phyloP scores from a whole-genome alignment of 2,797 vertebrate species.

The Nothura maculosa region DNA sequence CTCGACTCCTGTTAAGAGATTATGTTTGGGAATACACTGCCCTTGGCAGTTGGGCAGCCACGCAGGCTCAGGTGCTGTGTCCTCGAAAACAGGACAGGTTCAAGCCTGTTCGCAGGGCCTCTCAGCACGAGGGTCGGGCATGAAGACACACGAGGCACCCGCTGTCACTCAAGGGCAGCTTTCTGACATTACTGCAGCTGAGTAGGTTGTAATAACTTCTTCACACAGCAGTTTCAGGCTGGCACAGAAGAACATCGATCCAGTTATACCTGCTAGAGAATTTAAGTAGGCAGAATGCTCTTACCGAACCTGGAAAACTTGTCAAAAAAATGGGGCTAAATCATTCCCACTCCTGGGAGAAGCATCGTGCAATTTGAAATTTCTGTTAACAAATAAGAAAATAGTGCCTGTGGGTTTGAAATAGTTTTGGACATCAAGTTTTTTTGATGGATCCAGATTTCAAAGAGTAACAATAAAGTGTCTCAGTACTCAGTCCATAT shows the following conservation, averaged over 20 bases:
- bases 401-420: not conserved
- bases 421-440: not conserved
- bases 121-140: not conserved
- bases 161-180: not conserved
- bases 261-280: not conserved
- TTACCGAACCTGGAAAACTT: slow-evolving; percentile 32
- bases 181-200: not conserved
- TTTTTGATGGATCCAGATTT: not conserved
- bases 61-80: not conserved
- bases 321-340: not conserved
- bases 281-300: slow-evolving; percentile 59
- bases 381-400: not conserved
- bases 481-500: slow-evolving; percentile 10
- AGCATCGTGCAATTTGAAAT: not conserved
- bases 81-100: not conserved
- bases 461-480: not conserved
- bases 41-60: not conserved
- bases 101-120: not conserved
- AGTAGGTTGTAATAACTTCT: not conserved
- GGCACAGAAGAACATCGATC: not conserved
- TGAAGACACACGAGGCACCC: not conserved
- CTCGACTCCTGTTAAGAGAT: not conserved
- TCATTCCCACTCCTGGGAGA: not conserved
- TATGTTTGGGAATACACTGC: not conserved
- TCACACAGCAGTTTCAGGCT: not conserved